Evolutionary conservation across 2,888 invertebrate species (phyloP), one percentile per base, ranked within the genome.

Genomic region (Heteromurus nitidus): DNA sequence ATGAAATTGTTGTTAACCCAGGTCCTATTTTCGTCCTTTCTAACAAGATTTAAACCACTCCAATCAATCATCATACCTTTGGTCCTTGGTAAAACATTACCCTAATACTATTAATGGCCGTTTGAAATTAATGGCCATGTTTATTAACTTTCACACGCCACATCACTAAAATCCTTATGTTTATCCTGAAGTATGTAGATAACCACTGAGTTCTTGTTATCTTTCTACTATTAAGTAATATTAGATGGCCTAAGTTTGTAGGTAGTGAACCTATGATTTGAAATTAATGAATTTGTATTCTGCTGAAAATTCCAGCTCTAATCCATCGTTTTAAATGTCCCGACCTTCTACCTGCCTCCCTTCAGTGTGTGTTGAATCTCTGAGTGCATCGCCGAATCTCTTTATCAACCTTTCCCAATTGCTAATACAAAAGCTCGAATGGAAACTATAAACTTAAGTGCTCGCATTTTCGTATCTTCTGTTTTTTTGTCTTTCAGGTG

Each of bases 311-410:
- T 83, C 80, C 80, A 83, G 83, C 76, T 47, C 80, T 83, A 83
- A 83, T 80, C 83, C 83, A 76, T 73, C 83, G 75, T 83, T 83
- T 83, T 83, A 83, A 83, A 73, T 62, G 36, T 70, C 53, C 80
- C 65, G 68, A 79, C 77, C 74, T 72, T 82, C 68, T 70, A 82
- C 76, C 72, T 82, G 69, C 82, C 67, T 72, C 64, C 79, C 79
- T 73, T 67, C 74, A 68, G 69, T 77, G 72, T 55, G 65, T 53
- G 76, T 81, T 75, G 75, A 81, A 64, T 81, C 75, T 65, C 65
- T 55, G 60, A 50, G 74, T 62, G 64, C 80, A 67, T 20, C 69
- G 55, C 55, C 69, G 58, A 72, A 73, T 68, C 74, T 67, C 58
- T 80, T 73, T 74, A 24, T 74, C 74, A 53, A 80, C 80, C 62